phyloP scores from a whole-genome alignment of 2,797 vertebrate genomes.

The Masticophis lateralis region DNA sequence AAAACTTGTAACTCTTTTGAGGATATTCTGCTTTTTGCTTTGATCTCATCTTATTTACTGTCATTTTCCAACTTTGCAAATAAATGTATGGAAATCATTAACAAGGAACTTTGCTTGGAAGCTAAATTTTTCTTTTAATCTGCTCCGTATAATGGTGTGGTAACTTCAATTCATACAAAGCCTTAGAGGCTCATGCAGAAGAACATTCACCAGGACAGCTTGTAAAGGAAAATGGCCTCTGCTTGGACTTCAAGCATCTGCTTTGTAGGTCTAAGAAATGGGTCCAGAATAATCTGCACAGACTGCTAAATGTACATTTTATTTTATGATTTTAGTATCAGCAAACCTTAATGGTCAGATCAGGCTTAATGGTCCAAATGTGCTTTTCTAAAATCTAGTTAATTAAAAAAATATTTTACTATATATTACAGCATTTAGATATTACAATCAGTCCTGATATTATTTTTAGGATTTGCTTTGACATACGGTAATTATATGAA shows the following conservation, averaged over 20 bases:
- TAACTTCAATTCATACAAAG: background rate
- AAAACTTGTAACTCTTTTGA: background rate
- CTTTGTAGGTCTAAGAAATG: background rate
- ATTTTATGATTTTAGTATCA: background rate
- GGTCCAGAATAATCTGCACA: background rate
- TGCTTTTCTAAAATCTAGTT: background rate
- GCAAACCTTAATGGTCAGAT: background rate
- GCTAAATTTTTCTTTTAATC: background rate
- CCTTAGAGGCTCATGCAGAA: background rate
- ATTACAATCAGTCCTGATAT: background rate
- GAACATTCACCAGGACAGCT: background rate
- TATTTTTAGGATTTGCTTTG: background rate
- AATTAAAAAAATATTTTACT: background rate
- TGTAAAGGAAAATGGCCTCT: background rate
- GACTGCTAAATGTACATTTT: background rate
- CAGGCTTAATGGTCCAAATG: background rate
- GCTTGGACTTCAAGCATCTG: background rate
- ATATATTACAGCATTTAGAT: background rate
- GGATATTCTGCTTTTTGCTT: background rate
- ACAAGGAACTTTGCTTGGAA: background rate
- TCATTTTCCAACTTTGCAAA: background rate
- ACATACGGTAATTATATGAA: background rate
- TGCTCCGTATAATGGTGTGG: background rate
- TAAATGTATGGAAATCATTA: background rate
- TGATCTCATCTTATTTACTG: background rate